A percentile compares a stretch with the other conserved stretches of the same genome.
These are phyloP conservation scores for Cotesia typhae DNA, from an alignment of 1,140 invertebrate genomes.

Conservation along the genomic window DNA sequence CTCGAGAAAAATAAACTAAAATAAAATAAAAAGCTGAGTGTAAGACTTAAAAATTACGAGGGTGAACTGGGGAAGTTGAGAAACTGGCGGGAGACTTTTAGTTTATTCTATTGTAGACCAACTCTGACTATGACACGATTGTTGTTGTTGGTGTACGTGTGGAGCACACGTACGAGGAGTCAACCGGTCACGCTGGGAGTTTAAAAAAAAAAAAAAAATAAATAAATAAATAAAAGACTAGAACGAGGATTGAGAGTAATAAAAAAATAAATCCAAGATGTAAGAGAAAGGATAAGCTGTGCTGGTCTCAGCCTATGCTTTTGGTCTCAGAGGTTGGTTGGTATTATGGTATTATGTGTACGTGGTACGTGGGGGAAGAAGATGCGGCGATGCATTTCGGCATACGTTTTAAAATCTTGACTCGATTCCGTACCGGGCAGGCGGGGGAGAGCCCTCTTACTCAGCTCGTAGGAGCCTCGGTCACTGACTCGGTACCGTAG, in stretches of 20 bases:
- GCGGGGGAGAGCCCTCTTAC: no score
- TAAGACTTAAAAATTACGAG: no score
- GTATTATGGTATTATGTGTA: no score
- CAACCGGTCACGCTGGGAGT: constrained; percentile 16
- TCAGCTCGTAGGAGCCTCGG: constrained; percentile 6
- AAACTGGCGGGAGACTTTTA: no score
- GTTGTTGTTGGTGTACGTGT: neutral
- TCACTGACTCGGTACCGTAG: constrained; percentile 26
- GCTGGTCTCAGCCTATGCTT: no score
- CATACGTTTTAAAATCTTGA: constrained; percentile 8
- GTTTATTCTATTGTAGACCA: no score
- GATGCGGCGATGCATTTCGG: constrained; percentile 27
- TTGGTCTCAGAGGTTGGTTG: no score
- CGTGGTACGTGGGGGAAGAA: neutral
- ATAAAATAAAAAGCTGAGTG: no score
- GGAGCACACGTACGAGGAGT: neutral
- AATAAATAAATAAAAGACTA: neutral
- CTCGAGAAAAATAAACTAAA: no score
- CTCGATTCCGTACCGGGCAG: no score
- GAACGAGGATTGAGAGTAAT: neutral
- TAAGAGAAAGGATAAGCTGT: neutral
- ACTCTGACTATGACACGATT: neutral
- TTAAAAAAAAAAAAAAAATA: neutral
- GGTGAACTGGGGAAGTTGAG: no score
- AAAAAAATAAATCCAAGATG: neutral